These are phyloP conservation scores for Danio choprae DNA, from an alignment of 2,797 vertebrate genomes.

Conservation along the genomic window DNA sequence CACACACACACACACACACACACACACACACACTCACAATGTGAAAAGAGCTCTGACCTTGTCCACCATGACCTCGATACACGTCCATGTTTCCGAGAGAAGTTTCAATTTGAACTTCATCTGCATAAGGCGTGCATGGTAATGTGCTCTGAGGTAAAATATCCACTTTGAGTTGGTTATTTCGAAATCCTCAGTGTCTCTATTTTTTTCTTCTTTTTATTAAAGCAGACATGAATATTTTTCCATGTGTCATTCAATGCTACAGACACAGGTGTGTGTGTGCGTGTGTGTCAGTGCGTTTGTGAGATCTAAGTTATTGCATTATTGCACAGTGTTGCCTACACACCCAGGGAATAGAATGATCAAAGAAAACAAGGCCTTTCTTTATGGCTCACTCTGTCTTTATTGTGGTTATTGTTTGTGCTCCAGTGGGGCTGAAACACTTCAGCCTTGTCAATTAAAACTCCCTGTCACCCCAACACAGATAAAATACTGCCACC, in stretches of 20 bases:
- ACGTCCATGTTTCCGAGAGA: conserved; percentile 40
- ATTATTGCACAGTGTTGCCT: conserved; percentile 55
- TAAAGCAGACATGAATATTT: conserved; percentile 46
- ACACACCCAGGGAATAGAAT: conserved; percentile 62
- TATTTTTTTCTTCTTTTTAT: conserved; percentile 41
- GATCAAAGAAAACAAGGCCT: conserved; percentile 66
- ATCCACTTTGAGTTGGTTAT: conserved; percentile 32
- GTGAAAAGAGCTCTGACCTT: conserved; percentile 51
- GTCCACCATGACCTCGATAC: conserved; percentile 37
- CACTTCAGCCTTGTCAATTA: conserved; percentile 67
- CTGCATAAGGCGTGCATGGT: conserved; percentile 42
- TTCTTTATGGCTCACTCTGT: conserved; percentile 66
- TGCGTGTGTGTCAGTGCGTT: conserved; percentile 32
- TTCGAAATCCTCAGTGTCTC: conserved; percentile 40
- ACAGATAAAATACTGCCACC: conserved; percentile 58
- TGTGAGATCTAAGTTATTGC: conserved; percentile 51
- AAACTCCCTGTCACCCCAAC: conserved; percentile 62
- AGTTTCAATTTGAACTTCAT: conserved; percentile 29
- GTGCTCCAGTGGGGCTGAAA: conserved; percentile 64
- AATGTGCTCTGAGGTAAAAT: conserved; percentile 33
- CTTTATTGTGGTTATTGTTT: conserved; percentile 71
- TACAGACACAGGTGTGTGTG: conserved; percentile 43
- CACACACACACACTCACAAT: not conserved
- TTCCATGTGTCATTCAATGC: conserved; percentile 46
- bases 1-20: conserved; percentile 44